Evolutionary conservation across 2,888 invertebrate genomes (phyloP), one percentile per base, ranked within the genome.

Genomic region (Thyatira batis): DNA sequence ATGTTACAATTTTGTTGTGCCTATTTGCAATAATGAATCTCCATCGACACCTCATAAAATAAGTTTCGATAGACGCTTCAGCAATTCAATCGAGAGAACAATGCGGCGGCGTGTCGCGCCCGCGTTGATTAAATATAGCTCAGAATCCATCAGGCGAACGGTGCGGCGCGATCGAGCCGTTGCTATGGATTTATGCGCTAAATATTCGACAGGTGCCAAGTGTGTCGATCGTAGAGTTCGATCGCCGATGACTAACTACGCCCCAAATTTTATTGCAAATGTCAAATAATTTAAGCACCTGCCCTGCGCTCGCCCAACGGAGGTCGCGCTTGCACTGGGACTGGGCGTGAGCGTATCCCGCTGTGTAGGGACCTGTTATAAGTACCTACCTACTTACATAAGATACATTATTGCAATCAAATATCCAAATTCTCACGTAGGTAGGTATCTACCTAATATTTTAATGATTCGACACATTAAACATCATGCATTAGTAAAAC

Each of bases 181-280:
- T 84, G 89, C 87, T 90, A 91, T 92, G 92, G 88, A 91, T 92
- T 91, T 91, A 91, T 91, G 89, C 87, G 87, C 84, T 83, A 88
- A 91, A 89, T 92, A 92, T 92, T 92, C 90, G 90, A 89, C 89
- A 89, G 88, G 91, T 92, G 92, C 92, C 92, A 92, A 92, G 92
- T 92, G 92, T 92, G 92, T 89, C 92, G 89, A 87, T 87, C 83
- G 82, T 76, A 83, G 83, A 84, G 89, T 87, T 88, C 90, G 90
- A 87, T 82, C 80, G 78, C 81, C 84, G 87, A 92, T 92, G 92
- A 92, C 90, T 92, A 92, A 91, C 90, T 89, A 82, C 87, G 90
- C 84, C 88, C 92, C 87, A 86, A 90, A 90, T 91, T 88, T 90
- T 85, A 87, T 85, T 87, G 80, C 85, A 92, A 92, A 92, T 92